Base-by-base conservation (phyloP, 2,888 invertebrate species). In the Tyria jacobaeae region DNA sequence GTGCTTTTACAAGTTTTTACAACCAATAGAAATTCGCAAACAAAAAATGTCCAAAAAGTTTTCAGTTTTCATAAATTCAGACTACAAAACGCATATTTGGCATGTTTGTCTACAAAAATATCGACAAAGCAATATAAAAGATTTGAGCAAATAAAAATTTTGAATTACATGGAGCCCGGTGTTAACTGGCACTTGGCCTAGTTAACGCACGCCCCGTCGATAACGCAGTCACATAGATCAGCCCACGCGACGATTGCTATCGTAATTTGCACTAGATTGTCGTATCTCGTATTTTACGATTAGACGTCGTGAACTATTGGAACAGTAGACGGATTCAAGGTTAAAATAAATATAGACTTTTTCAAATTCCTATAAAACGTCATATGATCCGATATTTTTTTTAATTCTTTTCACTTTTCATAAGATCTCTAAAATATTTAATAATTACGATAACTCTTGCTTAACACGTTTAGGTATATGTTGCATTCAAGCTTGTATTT, bases 191-290 rank as follows among this genome's bases (percentile, higher is more conserved):
- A 71, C 62, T 73, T 62, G 68, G 68, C 66, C 77, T 61, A 76
- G 67, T 73, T 76, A 61, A 60, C 41, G 53, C 65, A n/a, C 71
- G 76, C 82, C 82, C 77, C 77, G 68, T 74, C 82, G 76, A 83
- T 86, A 80, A 79, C 80, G 76, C 69, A 70, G 67, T 66, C 69
- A 59, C 62, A 74, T 76, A 75, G 65, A 83, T 80, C 81, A 76
- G 73, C 82, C 85, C 82, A 86, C 83, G 80, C 83, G 73, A 75
- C 65, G 67, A 73, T 73, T 71, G 52, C 64, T 66, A 63, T 66
- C 64, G 71, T 73, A 73, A 74, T 69, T 76, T 65, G 67, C 68
- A 62, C 69, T 55, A 24, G 3, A 50, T 17, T 58, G 56, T 59
- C 48, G 56, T 64, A 55, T 61, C 49, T 58, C 50, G 27, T 57